Conservation (phyloP, 2,113 vertebrate genomes). For the human (Homo sapiens) region DNA sequence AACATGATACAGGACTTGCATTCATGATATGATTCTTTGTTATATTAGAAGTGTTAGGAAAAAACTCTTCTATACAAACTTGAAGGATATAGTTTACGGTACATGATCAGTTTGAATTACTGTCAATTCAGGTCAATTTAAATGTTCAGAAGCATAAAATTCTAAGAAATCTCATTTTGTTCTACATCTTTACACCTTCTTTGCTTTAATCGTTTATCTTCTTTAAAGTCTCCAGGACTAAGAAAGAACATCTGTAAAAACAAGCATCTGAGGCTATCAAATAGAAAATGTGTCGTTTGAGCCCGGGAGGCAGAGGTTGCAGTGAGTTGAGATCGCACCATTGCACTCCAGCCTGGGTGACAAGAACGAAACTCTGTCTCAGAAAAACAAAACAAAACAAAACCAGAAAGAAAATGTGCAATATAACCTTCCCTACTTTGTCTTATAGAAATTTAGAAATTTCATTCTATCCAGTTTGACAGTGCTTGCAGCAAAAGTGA, state of each 20-base stretch:
- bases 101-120: background rate
- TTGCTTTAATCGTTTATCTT: conserved; percentile 32
- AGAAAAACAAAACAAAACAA: too few relatives aligned
- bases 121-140: conserved; percentile 14
- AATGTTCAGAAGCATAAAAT: conserved; percentile 33
- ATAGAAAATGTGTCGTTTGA: background rate
- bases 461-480: conserved; percentile 52
- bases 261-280: background rate
- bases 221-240: background rate
- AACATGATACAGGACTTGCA: conserved; percentile 65
- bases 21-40: conserved; percentile 64
- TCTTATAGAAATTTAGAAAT: conserved; percentile 2
- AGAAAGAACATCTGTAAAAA: conserved; percentile 29
- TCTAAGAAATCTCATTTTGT: conserved; percentile 18
- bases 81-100: background rate
- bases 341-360: too few relatives aligned
- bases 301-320: too few relatives aligned
- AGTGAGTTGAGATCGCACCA: too few relatives aligned
- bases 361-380: too few relatives aligned
- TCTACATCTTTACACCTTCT: background rate
- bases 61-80: background rate
- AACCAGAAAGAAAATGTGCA: background rate
- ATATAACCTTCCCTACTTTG: background rate
- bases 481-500: conserved; percentile 51
- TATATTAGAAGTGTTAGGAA: conserved; percentile 41